These are phyloP conservation scores for Torymus tubicola DNA, from an alignment of 2,888 invertebrate genomes.

Conservation along the genomic window DNA sequence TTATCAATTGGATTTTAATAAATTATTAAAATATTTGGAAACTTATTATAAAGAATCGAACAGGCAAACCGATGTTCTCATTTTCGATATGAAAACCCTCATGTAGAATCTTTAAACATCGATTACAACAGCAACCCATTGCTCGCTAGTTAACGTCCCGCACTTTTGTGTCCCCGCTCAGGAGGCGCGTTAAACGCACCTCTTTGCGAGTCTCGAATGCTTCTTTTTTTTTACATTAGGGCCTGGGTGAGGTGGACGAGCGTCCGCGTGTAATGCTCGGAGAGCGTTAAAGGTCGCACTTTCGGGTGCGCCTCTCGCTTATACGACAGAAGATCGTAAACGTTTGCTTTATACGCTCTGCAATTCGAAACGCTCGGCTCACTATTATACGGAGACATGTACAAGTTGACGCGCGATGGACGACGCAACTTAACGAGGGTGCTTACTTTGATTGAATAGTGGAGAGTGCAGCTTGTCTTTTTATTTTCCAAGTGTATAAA, in stretches of 20 bases:
- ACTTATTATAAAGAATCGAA: too few species aligned
- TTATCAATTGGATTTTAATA: too few species aligned
- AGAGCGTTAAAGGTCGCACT: conserved; percentile 50
- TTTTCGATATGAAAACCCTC: conserved; percentile 20
- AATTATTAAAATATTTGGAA: too few species aligned
- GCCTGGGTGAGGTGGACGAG: background rate
- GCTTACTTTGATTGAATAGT: conserved; percentile 49
- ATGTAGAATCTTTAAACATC: background rate
- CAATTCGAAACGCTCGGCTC: conserved; percentile 48
- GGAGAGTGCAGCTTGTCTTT: background rate
- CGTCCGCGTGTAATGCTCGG: conserved; percentile 36
- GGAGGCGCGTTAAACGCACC: conserved; percentile 40
- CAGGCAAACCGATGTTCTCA: background rate
- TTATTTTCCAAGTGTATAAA: background rate
- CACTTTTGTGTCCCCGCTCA: background rate
- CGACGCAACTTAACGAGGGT: conserved; percentile 27
- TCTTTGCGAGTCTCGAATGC: conserved; percentile 35
- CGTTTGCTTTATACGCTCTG: conserved; percentile 53
- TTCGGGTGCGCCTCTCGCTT: conserved; percentile 34
- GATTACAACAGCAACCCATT: background rate
- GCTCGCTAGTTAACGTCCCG: conserved; percentile 24
- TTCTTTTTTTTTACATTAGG: conserved; percentile 38
- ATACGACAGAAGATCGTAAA: conserved; percentile 50
- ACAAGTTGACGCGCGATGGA: conserved; percentile 4
- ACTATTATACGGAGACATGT: conserved; percentile 19